Conservation (phyloP, 2,113 vertebrate genomes). For the Toxotes jaculatrix region DNA sequence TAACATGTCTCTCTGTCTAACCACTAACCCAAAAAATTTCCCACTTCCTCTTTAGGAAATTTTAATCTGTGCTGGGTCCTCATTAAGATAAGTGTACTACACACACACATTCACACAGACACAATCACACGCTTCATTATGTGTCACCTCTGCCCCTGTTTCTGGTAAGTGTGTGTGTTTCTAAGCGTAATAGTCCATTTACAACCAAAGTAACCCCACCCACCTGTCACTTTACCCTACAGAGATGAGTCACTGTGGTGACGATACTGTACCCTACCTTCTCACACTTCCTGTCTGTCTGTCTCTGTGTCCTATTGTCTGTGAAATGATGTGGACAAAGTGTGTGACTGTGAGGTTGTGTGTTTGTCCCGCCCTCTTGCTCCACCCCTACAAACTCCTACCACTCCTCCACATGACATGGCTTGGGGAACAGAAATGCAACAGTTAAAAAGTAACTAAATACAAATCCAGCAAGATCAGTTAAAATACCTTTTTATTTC, state of each 20-base stretch:
- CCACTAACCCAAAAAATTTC: constrained; percentile 52
- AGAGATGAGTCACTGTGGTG: constrained; percentile 73
- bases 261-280: constrained; percentile 57
- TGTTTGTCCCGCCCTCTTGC: neutral
- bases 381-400: neutral
- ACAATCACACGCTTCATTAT: constrained; percentile 42
- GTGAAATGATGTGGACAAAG: neutral
- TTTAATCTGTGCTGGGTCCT: constrained; percentile 36
- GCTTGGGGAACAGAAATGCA: neutral
- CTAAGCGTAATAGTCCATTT: constrained; percentile 78
- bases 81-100: constrained; percentile 8
- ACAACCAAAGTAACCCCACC: constrained; percentile 81
- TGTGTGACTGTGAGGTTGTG: neutral
- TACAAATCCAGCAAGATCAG: neutral
- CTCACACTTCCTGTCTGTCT: constrained; percentile 48
- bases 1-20: constrained; percentile 35
- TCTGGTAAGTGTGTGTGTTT: constrained; percentile 89
- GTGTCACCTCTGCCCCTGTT: constrained; percentile 79
- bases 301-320: constrained; percentile 40
- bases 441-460: neutral
- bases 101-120: constrained; percentile 39
- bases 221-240: constrained; percentile 65
- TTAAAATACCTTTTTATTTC: constrained; percentile 85
- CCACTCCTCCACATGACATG: neutral
- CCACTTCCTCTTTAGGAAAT: constrained; percentile 65